Percentiles rank a stretch among this genome's conserved stretches.
phyloP scores from a whole-genome alignment of 2,888 invertebrate genomes.

The Eremobia ochroleuca region DNA sequence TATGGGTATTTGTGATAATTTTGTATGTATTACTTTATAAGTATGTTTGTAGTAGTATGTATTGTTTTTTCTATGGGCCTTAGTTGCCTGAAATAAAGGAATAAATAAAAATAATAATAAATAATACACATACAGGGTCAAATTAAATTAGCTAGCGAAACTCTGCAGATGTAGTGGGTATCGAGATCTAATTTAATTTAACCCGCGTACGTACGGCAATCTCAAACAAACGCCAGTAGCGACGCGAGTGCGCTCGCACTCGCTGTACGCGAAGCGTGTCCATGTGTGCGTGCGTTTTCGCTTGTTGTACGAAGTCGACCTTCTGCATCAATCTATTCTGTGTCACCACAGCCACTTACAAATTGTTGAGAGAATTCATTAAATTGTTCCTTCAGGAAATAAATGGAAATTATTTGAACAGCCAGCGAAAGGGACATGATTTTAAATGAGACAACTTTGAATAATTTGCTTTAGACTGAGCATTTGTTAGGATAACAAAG shows the following conservation, averaged over 20 bases:
- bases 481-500: constrained; percentile 20
- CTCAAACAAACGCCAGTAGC: neutral
- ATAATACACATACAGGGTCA: too few species aligned
- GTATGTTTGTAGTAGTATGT: too few species aligned
- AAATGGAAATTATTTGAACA: constrained; percentile 49
- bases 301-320: neutral
- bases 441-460: constrained; percentile 59
- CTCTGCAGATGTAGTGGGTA: too few species aligned
- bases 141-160: too few species aligned
- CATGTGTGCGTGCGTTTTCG: neutral
- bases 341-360: constrained; percentile 30
- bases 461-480: constrained; percentile 41
- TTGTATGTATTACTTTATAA: too few species aligned
- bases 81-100: too few species aligned
- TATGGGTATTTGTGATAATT: too few species aligned
- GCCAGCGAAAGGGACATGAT: constrained; percentile 36
- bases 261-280: neutral
- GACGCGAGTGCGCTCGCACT: neutral
- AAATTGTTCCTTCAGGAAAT: constrained; percentile 55
- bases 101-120: too few species aligned
- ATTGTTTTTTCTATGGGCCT: too few species aligned
- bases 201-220: neutral
- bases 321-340: neutral
- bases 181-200: too few species aligned
- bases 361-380: constrained; percentile 61